Conservation (phyloP, 1,140 invertebrate species). For the Musca vetustissima region DNA sequence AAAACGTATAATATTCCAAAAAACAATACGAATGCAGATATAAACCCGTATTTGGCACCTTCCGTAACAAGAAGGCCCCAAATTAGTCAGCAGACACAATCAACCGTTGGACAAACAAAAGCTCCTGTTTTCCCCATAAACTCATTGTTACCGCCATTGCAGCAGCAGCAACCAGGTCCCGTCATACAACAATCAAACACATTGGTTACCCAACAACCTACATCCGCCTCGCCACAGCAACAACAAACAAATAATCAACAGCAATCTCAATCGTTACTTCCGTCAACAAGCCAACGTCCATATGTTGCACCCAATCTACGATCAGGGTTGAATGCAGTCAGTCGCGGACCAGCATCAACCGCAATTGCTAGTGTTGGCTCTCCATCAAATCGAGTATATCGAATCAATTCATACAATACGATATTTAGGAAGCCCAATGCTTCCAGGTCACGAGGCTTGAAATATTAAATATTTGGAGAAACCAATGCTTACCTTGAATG, state of each 20-base stretch:
- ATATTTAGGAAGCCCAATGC: constrained; percentile 38
- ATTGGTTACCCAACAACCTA: constrained; percentile 9
- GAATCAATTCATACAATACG: constrained; percentile 33
- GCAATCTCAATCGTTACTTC: neutral
- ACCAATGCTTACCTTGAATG: too few species aligned
- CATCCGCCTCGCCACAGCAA: constrained; percentile 5
- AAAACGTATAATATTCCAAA: constrained; percentile 48
- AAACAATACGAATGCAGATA: constrained; percentile 27
- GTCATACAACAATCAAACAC: constrained; percentile 5
- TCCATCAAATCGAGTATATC: constrained; percentile 29
- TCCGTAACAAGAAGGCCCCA: constrained; percentile 37
- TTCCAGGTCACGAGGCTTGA: constrained; percentile 47
- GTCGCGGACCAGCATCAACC: constrained; percentile 34
- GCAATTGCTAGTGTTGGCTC: constrained; percentile 12
- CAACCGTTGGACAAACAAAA: neutral
- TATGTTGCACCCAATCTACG: constrained; percentile 49
- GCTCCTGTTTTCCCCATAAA: constrained; percentile 37
- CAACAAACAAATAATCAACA: neutral
- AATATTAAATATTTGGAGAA: constrained; percentile 46
- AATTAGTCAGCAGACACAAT: neutral
- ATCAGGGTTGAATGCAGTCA: constrained; percentile 41
- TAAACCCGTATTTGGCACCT: constrained; percentile 47
- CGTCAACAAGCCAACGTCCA: constrained; percentile 48
- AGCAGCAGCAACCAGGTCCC: constrained; percentile 25
- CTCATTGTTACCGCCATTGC: constrained; percentile 43